Base-by-base conservation (phyloP, 2,797 vertebrate species). In the Epinephelus malabaricus region DNA sequence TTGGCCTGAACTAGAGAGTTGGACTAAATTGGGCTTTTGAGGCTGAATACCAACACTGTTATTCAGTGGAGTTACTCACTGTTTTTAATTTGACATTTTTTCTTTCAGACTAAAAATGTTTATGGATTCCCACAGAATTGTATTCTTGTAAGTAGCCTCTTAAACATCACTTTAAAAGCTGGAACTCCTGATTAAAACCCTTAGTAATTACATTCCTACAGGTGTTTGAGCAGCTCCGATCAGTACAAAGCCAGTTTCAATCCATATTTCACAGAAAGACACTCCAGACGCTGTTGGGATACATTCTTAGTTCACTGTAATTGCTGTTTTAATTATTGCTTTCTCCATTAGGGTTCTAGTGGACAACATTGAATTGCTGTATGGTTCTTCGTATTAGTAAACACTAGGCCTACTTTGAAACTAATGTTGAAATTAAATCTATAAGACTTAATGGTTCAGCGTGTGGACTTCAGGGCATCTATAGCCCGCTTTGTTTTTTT, bases 1-100 rank as follows among this genome's bases (percentile, higher is more conserved):
- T 78, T 51, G 45, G 45, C 45, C 56, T 21, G 19, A 70, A 67
- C n/a, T 56, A 15, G 10, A 56, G 19, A 69, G 62, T 65, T 70
- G 1, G 3, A 61, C 61, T 63, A 15, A 70, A 58, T 25, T 49
- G 15, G 23, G 27, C 58, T 54, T 66, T 73, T 56, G 40, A 51
- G 65, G n/a, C 0, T 11, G 45, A 54, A 64, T 53, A 40, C 53
- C 13, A 38, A 34, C 17, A 19, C 2, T 54, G 10, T 46, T 55
- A 27, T 73, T 56, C n/a, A 69, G 23, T 8, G 0, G 50, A 30
- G 40, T 65, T 58, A 21, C 45, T 78, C 6, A 17, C 21, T 49
- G 6, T 60, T 73, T 74, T 60, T 27, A 4, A 60, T 47, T 2
- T 25, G 3, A n/a, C 3, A 5, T 3, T 43, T 51, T 71, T 56